Evolutionary conservation across 23 tunicate genomes (phyloP), one percentile per base, ranked within the genome.

Genomic region (Trididemnum miniatum): DNA sequence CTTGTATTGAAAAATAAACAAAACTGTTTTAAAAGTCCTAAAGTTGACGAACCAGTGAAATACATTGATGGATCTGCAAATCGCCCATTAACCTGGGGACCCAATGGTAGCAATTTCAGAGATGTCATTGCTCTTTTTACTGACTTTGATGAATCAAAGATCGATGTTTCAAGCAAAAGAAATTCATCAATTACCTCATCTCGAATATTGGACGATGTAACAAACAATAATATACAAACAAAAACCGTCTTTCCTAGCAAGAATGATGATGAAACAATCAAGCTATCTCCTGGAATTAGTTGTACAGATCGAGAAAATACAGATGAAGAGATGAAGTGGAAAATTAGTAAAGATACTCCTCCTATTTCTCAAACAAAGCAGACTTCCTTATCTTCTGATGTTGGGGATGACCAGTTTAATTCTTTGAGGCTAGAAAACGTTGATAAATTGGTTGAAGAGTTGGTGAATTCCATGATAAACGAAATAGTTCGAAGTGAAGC

Each of bases 61-160:
- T 5, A 9, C 2, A 32, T 28, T 38, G 76, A 1, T 23, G 80
- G 75, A 0, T 31, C 5, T 23, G 28, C 37, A 1, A 33, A 44
- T 28, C 83, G 89, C 2, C 89, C 89, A 2, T 38, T 77, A 4
- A 85, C 89, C 15, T 85, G 89, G 89, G 89, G 89, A 2, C 89
- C 89, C 7, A 78, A 51, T 62, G 86, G 86, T 0, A 51, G 40
- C 20, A 82, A 82, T 5, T 82, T 49, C n/a, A 31, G 49, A 0
- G 79, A 65, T 4, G 79, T 22, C 20, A 67, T 67, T 32, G 38
- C 38, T 3, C 4, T 31, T 12, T 37, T 40, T 37, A 20, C 3
- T 3, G 59, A 73, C 38, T 37, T 39, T 24, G 30, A 39, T 26
- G 1, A 7, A 69, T 9, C 38, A 29, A 15, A 4, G n/a, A 63